phyloP scores from a whole-genome alignment of 1,140 invertebrate genomes.

The Dreissena rostriformis region DNA sequence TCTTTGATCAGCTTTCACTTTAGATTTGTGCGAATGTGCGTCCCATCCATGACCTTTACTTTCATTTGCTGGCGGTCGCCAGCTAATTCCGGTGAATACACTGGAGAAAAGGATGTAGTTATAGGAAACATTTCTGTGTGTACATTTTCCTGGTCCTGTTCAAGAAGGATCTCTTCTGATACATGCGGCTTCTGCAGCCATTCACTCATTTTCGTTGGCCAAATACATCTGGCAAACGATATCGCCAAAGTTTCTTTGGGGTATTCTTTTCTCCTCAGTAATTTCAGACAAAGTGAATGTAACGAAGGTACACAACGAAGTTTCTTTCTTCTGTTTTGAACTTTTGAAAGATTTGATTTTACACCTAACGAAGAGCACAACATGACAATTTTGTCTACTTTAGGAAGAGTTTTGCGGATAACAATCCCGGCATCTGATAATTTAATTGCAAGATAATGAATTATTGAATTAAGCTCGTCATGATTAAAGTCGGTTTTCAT shows the following conservation, averaged over 20 bases:
- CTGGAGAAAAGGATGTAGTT: neutral
- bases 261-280: neutral
- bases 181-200: neutral
- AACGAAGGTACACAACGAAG: neutral
- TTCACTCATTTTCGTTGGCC: neutral
- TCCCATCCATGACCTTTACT: conserved; percentile 13
- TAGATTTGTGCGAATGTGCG: conserved; percentile 13
- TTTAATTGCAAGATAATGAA: too few species aligned
- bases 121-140: neutral
- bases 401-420: conserved; percentile 1
- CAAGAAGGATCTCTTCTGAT: neutral
- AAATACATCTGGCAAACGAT: neutral
- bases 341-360: neutral
- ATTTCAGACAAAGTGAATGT: neutral
- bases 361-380: neutral
- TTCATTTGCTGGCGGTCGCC: neutral
- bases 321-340: conserved; percentile 1
- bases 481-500: too few species aligned
- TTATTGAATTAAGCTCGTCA: too few species aligned
- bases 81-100: conserved; percentile 3
- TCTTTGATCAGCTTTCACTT: conserved; percentile 16
- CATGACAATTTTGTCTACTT: conserved; percentile 12
- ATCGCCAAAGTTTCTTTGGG: conserved; percentile 12
- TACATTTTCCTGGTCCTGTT: neutral
- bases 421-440: neutral